Evolutionary conservation across 2,888 invertebrate genomes (phyloP), one percentile per base, ranked within the genome.

Genomic region (Meteorus cinctellus): DNA sequence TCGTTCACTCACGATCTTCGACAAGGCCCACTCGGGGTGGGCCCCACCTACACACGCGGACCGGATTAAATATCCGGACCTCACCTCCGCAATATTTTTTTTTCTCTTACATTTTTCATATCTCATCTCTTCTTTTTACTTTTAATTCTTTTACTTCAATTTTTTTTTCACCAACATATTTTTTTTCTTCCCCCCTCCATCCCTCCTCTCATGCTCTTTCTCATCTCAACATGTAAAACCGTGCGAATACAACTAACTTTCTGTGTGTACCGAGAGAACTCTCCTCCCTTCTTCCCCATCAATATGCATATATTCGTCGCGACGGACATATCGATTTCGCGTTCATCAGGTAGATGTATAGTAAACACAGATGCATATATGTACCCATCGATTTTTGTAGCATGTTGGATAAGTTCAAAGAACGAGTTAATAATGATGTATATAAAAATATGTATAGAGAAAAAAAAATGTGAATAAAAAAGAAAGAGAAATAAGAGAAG

Each of bases 31-130:
- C 76, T 71, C 75, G 74, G 77, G 63, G 77, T 72, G 77, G 79
- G 83, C 87, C 84, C 86, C 85, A 86, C 86, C 85, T 84, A 85
- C 76, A 72, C 36, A 27, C 85, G 82, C 82, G 81, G 75, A 79
- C 81, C 83, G 84, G 82, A 86, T 86, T 86, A 85, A 87, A 85
- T 84, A 85, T 85, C 82, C 82, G 78, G 81, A 77, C 80, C 82
- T 81, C 81, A 79, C 80, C 80, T 80, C 78, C 77, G 74, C 75
- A 36, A 24, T 62, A 24, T 41, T 60, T 51, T 67, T 68, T 29
- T 65, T 67, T 48, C 72, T 48, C 24, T 34, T 67, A 55, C 12
- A 41, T 2, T 55, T 16, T 14, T 45, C 51, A 19, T 68, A 76
- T 69, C 68, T 75, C 77, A 76, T 75, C 74, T 75, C 77, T 48